Conservation (phyloP, 2,888 invertebrate genomes). For the Stenotaenia linearis region DNA sequence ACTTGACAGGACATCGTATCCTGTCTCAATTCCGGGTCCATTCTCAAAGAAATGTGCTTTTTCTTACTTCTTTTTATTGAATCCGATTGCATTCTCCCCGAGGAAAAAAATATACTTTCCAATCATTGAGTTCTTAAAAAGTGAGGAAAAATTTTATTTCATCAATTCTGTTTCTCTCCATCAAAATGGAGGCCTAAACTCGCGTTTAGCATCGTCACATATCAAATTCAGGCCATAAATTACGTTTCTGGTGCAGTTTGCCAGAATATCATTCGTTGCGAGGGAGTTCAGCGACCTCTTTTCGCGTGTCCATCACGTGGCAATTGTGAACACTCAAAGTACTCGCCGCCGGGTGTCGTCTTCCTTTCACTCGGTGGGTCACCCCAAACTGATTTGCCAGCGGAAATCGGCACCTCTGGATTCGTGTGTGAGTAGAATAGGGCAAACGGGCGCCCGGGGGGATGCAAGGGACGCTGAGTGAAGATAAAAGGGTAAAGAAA, state of each 20-base stretch:
- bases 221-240: background rate
- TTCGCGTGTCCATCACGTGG: background rate
- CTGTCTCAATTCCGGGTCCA: too few species aligned
- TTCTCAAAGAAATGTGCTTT: too few species aligned
- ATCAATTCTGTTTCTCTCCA: background rate
- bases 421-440: background rate
- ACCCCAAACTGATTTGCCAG: conserved; percentile 5
- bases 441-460: background rate
- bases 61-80: background rate
- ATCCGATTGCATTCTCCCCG: background rate
- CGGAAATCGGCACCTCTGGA: conserved; percentile 3
- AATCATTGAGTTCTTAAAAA: background rate
- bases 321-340: background rate
- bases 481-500: too few species aligned
- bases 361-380: conserved; percentile 6
- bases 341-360: background rate
- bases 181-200: background rate
- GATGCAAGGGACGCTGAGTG: background rate
- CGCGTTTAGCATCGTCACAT: background rate
- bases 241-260: background rate
- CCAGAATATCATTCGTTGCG: background rate
- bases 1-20: too few species aligned
- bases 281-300: background rate
- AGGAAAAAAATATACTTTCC: background rate
- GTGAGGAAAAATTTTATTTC: background rate